phyloP scores from a whole-genome alignment of 2,888 invertebrate genomes.

The Xestia rhomboidea region DNA sequence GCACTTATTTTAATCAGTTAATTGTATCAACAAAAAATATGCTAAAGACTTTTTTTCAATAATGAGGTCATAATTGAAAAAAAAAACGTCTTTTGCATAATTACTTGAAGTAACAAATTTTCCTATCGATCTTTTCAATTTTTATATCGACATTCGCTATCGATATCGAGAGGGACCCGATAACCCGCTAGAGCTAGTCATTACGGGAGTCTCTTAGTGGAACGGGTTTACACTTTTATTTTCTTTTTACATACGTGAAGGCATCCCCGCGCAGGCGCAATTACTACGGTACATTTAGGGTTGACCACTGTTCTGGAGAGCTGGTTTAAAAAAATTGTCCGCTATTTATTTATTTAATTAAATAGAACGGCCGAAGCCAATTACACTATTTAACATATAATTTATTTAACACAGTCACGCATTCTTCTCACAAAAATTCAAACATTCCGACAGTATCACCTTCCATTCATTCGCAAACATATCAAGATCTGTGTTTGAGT shows the following conservation, averaged over 20 bases:
- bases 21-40: constrained; percentile 15
- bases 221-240: constrained; percentile 85
- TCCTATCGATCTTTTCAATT: constrained; percentile 26
- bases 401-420: no score
- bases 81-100: constrained; percentile 27
- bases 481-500: no score
- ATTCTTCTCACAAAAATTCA: no score
- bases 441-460: no score
- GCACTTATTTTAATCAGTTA: constrained; percentile 30
- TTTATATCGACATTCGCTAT: constrained; percentile 52
- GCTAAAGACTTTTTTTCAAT: not conserved
- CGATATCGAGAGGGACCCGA: constrained; percentile 69
- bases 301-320: constrained; percentile 35
- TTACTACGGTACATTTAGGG: constrained; percentile 78
- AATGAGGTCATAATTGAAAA: not conserved
- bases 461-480: no score
- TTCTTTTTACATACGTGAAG: constrained; percentile 84
- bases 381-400: no score
- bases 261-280: constrained; percentile 79
- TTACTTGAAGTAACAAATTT: constrained; percentile 19
- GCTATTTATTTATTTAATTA: no score
- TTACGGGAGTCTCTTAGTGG: constrained; percentile 85
- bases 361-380: no score
- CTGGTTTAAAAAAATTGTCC: not conserved
- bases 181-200: constrained; percentile 78